These are phyloP conservation scores for Platorchestia sp. DNA, from an alignment of 1,140 invertebrate species.

Conservation along the genomic window DNA sequence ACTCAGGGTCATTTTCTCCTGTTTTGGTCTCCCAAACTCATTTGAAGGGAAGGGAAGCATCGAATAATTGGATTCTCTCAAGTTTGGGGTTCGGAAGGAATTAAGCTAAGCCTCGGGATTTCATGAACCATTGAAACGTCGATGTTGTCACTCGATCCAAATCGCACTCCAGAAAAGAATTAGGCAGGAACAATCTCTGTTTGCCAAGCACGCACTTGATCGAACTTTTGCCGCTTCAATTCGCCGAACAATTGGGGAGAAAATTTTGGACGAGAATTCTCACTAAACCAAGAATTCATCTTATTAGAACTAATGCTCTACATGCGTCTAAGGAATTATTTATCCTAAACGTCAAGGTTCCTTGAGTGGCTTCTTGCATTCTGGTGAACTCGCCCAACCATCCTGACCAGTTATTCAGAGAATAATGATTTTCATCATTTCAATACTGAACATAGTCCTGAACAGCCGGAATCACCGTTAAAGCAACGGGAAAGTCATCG, in stretches of 20 bases:
- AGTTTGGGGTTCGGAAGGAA: background rate
- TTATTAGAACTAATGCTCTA: no score
- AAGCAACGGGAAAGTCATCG: no score
- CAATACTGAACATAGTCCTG: no score
- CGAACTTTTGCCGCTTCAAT: background rate
- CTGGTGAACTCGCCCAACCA: no score
- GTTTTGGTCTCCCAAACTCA: slow-evolving; percentile 32
- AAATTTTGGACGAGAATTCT: no score
- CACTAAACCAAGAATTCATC: no score
- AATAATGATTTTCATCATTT: no score
- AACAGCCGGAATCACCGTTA: no score
- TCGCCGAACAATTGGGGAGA: background rate
- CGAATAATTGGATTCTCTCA: slow-evolving; percentile 29
- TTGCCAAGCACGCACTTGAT: background rate
- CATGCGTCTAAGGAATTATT: no score
- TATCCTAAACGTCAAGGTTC: no score
- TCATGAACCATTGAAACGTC: background rate
- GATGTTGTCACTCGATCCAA: slow-evolving; percentile 9
- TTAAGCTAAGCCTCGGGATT: slow-evolving; percentile 11
- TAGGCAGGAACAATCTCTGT: background rate
- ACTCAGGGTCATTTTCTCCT: slow-evolving; percentile 24
- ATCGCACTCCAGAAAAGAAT: background rate
- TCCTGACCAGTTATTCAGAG: no score
- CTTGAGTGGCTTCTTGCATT: no score
- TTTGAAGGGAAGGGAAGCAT: slow-evolving; percentile 9